These are phyloP conservation scores for Dryobates pubescens DNA, from an alignment of 2,797 vertebrate species.

Conservation along the genomic window DNA sequence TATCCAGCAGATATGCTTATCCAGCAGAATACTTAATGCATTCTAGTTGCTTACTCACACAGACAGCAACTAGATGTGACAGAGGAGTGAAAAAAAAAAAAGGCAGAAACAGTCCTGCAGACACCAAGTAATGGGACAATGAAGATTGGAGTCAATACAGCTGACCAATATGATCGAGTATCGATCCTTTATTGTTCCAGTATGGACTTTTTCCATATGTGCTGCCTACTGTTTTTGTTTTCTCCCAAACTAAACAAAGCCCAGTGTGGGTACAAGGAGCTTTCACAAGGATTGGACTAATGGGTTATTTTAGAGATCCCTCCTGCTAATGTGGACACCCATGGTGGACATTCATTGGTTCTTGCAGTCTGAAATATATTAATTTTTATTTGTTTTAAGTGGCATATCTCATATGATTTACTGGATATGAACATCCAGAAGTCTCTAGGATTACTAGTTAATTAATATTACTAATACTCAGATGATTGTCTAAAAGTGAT, in stretches of 20 bases:
- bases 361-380: background rate
- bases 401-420: background rate
- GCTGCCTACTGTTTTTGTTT: fast-evolving
- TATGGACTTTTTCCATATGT: background rate
- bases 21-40: no score
- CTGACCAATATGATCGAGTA: no score
- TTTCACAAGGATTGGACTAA: background rate
- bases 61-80: background rate
- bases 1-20: no score
- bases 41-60: no score
- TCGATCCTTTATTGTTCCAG: no score
- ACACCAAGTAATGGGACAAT: no score
- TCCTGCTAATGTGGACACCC: background rate
- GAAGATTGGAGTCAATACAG: no score
- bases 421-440: background rate
- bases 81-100: background rate
- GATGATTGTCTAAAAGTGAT: background rate
- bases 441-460: no score
- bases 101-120: background rate
- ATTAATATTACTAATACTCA: background rate
- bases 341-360: background rate
- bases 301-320: background rate
- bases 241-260: background rate
- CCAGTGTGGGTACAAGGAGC: background rate
- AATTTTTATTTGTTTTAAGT: background rate